A percentile compares a stretch with the other conserved stretches of the same genome.
These are phyloP conservation scores for Pelobates fuscus DNA, from an alignment of 2,113 vertebrate genomes.

Conservation along the genomic window DNA sequence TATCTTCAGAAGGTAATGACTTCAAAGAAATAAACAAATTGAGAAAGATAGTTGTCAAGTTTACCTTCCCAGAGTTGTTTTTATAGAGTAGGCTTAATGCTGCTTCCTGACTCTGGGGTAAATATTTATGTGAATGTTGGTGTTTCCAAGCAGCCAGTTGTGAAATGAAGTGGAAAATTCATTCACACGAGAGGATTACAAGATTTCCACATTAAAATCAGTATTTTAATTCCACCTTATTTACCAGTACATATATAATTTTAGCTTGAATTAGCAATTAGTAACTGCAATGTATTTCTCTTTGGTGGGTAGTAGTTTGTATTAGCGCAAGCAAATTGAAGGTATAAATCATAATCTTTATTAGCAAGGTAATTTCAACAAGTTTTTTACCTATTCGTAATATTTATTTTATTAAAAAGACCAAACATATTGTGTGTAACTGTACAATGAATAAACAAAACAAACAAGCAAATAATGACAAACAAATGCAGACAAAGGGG, in stretches of 20 bases:
- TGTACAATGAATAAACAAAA: no score
- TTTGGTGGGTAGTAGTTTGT: neutral
- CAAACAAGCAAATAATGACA: no score
- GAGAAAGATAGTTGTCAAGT: conserved; percentile 4
- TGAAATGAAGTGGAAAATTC: conserved; percentile 39
- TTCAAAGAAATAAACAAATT: conserved; percentile 4
- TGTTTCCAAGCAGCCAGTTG: conserved; percentile 37
- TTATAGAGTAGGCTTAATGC: conserved; percentile 13
- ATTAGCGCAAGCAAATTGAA: neutral
- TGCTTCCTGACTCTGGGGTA: conserved; percentile 18
- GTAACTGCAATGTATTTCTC: neutral
- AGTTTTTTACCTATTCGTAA: neutral
- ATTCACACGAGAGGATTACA: conserved; percentile 19
- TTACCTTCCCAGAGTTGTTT: conserved; percentile 5
- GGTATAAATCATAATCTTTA: neutral
- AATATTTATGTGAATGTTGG: conserved; percentile 38
- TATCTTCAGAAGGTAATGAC: neutral
- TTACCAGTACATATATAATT: neutral
- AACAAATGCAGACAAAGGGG: no score
- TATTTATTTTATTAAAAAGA: no score
- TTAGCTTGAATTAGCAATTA: conserved; percentile 8
- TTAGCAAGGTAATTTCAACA: neutral
- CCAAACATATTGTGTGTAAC: no score
- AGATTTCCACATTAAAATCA: conserved; percentile 26
- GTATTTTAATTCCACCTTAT: neutral